Evolutionary conservation across 2,113 vertebrate species (phyloP), one percentile per base, ranked within the genome.

Genomic region (Capreolus pygargus): DNA sequence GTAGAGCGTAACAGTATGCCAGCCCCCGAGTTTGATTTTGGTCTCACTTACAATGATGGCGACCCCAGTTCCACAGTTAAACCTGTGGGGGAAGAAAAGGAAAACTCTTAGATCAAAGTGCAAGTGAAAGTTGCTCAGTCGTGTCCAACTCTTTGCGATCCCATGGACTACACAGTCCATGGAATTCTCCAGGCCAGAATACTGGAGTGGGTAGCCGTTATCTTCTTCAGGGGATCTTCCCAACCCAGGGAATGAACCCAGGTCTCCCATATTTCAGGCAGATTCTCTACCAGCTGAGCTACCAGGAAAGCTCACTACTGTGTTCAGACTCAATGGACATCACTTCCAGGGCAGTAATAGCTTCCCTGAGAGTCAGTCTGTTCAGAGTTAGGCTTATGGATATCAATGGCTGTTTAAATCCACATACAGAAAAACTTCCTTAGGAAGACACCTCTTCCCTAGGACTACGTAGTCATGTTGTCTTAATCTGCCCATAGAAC

Each of bases 31-130:
- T 79, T 99, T 99, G 89, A 99, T 89, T 84, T 97, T 99, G 92
- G 99, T 99, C 93, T 99, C 99, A 82, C 99, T 99, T 0, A 97
- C 76, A 67, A 99, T 99, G 94, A 99, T 97, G 52, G 99, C 99
- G 5, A 98, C 98, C 55, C 99, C 99, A 0, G 99, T 99, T 23
- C 99, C 99, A 96, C 99, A 99, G 95, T 99, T 99, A 98, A 99
- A 99, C 98, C 99, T 99, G 96, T 15, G 0, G n/a, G 87, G 1
- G 93, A 50, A n/a, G 23, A 70, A 57, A 6, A 47, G 64, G 36
- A 50, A 93, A n/a, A 55, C 7, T 67, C 83, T 96, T 30, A 54
- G 5, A n/a, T 50, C 58, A 91, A 97, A 74, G 19, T 74, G n/a
- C 89, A 97, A 1, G 19, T 39, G n/a, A 74, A 74, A 74, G n/a